Evolutionary conservation across 37 sponge, comb jelly and placozoan species (phyloP).

Genomic region (Petrosia ficiformis): DNA sequence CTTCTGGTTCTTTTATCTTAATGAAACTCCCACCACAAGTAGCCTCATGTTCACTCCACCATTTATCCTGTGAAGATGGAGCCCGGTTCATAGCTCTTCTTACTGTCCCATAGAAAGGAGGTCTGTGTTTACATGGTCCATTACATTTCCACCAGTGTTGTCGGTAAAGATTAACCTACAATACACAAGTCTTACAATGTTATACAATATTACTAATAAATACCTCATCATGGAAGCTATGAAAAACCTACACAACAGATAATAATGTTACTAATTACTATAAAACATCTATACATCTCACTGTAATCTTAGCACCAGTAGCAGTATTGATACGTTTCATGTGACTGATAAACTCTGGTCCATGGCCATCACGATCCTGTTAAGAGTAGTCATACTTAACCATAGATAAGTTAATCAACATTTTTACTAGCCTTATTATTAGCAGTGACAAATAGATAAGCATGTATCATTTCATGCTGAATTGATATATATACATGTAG

Average conservation of each 20-base stretch:
- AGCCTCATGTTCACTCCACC: constrained; percentile 85
- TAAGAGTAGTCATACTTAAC: background rate
- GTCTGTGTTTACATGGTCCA: constrained; percentile 84
- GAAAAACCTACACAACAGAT: constrained; percentile 70
- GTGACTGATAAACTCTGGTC: constrained; percentile 88
- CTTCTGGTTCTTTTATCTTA: constrained; percentile 84
- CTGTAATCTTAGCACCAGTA: constrained; percentile 89
- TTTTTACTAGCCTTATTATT: constrained; percentile 67
- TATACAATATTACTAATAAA: background rate
- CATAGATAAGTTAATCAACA: background rate
- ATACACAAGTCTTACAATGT: background rate
- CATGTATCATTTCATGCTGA: constrained; percentile 99
- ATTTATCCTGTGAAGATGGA: constrained; percentile 77
- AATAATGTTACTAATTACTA: background rate
- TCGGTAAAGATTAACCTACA: constrained; percentile 61
- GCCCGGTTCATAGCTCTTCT: constrained; percentile 94
- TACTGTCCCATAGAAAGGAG: constrained; percentile 87
- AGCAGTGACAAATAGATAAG: constrained; percentile 92
- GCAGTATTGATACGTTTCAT: constrained; percentile 87
- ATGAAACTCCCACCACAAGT: constrained; percentile 81
- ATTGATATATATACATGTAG: background rate
- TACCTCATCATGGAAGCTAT: constrained; percentile 96
- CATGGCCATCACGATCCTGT: constrained; percentile 94
- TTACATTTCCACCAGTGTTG: constrained; percentile 98
- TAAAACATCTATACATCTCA: constrained; percentile 20